Conservation (phyloP, 1,140 invertebrate species). For the Tetramorium parvispinum region DNA sequence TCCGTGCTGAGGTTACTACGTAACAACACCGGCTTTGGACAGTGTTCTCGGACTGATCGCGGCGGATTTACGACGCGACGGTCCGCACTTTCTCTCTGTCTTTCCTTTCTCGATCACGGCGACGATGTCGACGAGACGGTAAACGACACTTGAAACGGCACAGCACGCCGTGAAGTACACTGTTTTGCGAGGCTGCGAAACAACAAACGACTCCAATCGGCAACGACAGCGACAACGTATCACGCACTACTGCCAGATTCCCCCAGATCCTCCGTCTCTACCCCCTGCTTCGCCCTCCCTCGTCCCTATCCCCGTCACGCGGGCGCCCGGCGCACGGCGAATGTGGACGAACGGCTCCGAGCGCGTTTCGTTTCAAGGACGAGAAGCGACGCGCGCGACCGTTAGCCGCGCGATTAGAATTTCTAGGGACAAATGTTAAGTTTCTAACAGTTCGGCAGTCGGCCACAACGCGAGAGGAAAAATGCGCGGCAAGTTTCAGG, state of each 20-base stretch:
- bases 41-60: neutral
- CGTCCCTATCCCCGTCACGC: no score
- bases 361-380: conserved; percentile 5
- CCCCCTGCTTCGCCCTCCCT: neutral
- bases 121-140: neutral
- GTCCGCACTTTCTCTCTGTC: neutral
- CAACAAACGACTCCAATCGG: neutral
- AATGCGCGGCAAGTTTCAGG: no score
- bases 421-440: neutral
- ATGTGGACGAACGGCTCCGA: neutral
- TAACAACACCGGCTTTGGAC: neutral
- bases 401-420: neutral
- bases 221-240: neutral
- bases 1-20: neutral
- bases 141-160: neutral
- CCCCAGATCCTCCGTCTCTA: conserved; percentile 28
- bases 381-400: neutral
- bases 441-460: neutral
- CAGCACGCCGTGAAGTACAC: neutral
- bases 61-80: neutral
- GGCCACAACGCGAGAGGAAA: neutral
- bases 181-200: neutral
- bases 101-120: neutral
- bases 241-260: conserved; percentile 45
- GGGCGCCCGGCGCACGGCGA: neutral